Conservation (phyloP, 2,797 vertebrate genomes). For the Gouania willdenowi region DNA sequence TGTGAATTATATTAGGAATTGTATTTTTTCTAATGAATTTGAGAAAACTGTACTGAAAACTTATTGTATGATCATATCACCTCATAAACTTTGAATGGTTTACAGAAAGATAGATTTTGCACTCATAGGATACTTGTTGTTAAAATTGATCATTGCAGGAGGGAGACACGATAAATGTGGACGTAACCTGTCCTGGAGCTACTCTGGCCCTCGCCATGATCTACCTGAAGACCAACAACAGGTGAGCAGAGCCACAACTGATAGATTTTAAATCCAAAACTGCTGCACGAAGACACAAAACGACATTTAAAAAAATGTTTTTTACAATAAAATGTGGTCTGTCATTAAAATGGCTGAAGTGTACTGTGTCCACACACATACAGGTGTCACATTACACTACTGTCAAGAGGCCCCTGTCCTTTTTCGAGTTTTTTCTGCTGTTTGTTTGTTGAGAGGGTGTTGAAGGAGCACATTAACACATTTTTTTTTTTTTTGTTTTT, state of each 20-base stretch:
- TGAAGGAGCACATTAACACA: constrained; percentile 52
- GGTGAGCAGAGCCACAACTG: constrained; percentile 63
- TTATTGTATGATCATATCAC: too few relatives aligned
- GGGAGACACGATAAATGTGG: constrained; percentile 97
- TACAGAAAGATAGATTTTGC: too few relatives aligned
- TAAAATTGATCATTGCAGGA: constrained; percentile 84
- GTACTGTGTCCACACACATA: neutral
- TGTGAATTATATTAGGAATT: too few relatives aligned
- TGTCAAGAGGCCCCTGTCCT: constrained; percentile 40
- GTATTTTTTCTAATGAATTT: too few relatives aligned
- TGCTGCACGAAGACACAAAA: too few relatives aligned
- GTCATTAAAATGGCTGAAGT: neutral
- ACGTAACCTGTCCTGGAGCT: constrained; percentile 95
- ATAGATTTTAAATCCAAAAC: neutral
- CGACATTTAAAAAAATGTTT: too few relatives aligned
- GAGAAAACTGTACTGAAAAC: too few relatives aligned
- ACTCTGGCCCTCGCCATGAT: constrained; percentile 97
- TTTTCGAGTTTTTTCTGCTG: neutral
- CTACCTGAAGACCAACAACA: constrained; percentile 98
- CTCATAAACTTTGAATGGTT: too few relatives aligned
- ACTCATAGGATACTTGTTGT: too few relatives aligned
- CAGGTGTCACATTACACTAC: constrained; percentile 1
- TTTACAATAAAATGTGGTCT: too few relatives aligned
- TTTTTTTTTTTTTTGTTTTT: constrained; percentile 38
- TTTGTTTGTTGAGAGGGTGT: constrained; percentile 27